These are phyloP conservation scores for Pipistrellus pygmaeus DNA, from an alignment of 2,797 vertebrate species.

Conservation along the genomic window DNA sequence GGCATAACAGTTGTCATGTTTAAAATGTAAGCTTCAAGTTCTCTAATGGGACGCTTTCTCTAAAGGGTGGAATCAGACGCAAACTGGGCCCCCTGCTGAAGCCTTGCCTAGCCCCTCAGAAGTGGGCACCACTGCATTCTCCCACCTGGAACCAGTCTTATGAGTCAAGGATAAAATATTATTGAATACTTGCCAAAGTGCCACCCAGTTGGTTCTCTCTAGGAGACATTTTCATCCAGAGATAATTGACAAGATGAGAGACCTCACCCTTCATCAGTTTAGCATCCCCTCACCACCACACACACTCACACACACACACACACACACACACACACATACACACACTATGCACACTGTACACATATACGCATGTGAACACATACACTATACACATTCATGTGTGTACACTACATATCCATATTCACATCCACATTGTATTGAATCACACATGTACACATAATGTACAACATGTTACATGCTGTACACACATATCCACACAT, in stretches of 20 bases:
- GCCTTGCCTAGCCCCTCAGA: not conserved
- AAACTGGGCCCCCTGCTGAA: not conserved
- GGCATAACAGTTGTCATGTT: slow-evolving; percentile 54
- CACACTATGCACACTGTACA: not conserved
- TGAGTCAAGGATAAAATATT: not conserved
- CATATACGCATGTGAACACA: too few relatives aligned
- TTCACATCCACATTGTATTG: not conserved
- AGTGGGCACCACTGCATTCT: not conserved
- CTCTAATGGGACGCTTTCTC: not conserved
- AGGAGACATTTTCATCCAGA: not conserved
- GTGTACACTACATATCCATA: not conserved
- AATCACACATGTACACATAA: not conserved
- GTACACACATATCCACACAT: not conserved
- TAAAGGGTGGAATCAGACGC: not conserved
- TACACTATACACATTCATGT: not conserved
- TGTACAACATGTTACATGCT: too few relatives aligned
- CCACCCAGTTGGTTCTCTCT: not conserved
- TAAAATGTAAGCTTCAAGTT: slow-evolving; percentile 39
- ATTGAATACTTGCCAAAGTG: not conserved
- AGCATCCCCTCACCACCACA: not conserved
- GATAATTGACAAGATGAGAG: not conserved
- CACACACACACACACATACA: not conserved
- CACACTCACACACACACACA: too few relatives aligned
- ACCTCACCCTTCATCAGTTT: not conserved
- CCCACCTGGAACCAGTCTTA: not conserved